Evolutionary conservation across 2,797 vertebrate species (phyloP).

Genomic region (Poecilia velifera): DNA sequence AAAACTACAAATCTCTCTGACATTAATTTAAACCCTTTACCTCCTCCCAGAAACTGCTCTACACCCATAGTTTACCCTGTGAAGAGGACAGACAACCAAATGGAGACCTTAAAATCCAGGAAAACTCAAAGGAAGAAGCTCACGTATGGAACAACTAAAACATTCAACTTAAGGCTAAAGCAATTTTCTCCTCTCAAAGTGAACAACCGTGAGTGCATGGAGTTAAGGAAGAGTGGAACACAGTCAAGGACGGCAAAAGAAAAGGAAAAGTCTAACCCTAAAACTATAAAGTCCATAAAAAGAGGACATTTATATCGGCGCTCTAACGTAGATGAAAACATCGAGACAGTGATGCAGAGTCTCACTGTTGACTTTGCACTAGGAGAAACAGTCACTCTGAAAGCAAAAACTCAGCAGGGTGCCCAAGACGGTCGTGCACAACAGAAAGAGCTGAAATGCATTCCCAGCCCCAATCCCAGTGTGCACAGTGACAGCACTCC

Average conservation of each 20-base stretch:
- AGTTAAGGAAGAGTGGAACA: conserved; percentile 48
- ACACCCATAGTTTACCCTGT: conserved; percentile 22
- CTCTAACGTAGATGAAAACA: conserved; percentile 65
- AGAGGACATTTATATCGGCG: conserved; percentile 48
- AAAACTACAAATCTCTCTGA: conserved; percentile 30
- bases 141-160: conserved; percentile 87
- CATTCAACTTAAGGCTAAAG: conserved; percentile 85
- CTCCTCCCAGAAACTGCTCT: conserved; percentile 33
- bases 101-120: conserved; percentile 21
- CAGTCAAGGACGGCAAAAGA: conserved; percentile 43
- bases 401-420: conserved; percentile 7
- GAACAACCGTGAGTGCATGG: conserved; percentile 76
- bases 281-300: conserved; percentile 14
- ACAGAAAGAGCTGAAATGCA: conserved; percentile 34
- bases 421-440: conserved; percentile 1
- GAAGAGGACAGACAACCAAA: conserved; percentile 33
- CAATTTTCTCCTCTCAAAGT: conserved; percentile 71
- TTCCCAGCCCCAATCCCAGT: conserved; percentile 58
- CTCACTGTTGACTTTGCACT: conserved; percentile 27
- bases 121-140: conserved; percentile 74
- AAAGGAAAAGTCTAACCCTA: conserved; percentile 40
- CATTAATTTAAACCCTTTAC: conserved; percentile 24
- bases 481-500: conserved; percentile 50
- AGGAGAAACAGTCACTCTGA: conserved; percentile 16
- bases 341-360: conserved; percentile 67